A percentile compares a stretch with the other conserved stretches of the same genome.
These are phyloP conservation scores for Rhipidura dahli DNA, from an alignment of 2,113 vertebrate species.

Conservation along the genomic window DNA sequence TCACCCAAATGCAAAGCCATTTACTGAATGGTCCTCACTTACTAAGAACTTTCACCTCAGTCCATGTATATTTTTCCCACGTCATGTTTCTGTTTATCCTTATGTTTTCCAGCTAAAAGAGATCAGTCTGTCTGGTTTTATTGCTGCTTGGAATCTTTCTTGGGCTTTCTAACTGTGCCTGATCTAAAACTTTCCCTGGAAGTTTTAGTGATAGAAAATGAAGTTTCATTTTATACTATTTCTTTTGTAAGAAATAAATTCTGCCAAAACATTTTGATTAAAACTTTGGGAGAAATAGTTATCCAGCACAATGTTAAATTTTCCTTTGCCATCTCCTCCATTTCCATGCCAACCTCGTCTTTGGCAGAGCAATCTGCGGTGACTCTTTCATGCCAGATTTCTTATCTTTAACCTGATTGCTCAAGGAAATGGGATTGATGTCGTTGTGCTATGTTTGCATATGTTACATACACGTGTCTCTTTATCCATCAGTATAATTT, in stretches of 20 bases:
- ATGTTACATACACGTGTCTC: not conserved
- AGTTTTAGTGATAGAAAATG: not conserved
- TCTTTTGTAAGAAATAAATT: not conserved
- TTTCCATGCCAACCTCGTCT: not conserved
- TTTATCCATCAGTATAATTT: not conserved
- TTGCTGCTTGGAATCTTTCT: not conserved
- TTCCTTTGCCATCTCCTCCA: not conserved
- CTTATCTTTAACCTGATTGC: not conserved
- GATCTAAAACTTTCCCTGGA: not conserved
- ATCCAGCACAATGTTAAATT: not conserved
- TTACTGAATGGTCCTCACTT: not conserved
- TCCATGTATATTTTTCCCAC: not conserved
- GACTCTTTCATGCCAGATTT: not conserved
- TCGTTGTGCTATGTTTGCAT: not conserved
- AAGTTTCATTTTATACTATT: not conserved
- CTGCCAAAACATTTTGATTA: not conserved
- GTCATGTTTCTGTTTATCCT: not conserved
- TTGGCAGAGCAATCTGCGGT: not conserved
- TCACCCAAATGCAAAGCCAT: conserved; percentile 20
- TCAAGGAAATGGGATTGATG: not conserved
- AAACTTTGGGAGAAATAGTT: not conserved
- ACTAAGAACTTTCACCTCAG: conserved; percentile 18
- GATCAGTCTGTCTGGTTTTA: not conserved
- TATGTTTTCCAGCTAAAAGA: not conserved
- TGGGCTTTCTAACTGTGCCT: not conserved